Conservation (phyloP, 1,140 invertebrate species). For the Trissolcus basalis region DNA sequence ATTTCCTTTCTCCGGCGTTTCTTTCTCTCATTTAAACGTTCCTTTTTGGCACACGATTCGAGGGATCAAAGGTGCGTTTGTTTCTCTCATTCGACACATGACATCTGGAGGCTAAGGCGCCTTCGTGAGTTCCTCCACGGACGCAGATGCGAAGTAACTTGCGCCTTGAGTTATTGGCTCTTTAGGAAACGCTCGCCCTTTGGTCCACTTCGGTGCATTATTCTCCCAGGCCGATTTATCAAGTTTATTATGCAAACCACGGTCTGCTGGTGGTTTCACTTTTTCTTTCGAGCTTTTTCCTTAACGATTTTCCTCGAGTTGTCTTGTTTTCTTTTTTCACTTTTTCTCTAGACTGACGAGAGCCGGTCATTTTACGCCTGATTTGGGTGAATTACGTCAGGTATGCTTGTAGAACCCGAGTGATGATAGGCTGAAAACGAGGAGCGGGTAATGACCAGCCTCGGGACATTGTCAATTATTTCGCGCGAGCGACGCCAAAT, state of each 20-base stretch:
- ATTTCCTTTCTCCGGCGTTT: conserved; percentile 38
- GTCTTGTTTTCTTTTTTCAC: conserved; percentile 1
- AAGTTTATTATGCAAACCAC: conserved; percentile 24
- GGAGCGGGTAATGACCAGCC: conserved; percentile 8
- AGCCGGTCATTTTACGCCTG: conserved; percentile 10
- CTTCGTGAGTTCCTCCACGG: conserved; percentile 28
- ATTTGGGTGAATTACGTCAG: conserved; percentile 7
- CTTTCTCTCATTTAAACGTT: conserved; percentile 43
- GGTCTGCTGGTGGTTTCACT: neutral
- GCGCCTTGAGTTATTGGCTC: conserved; percentile 59
- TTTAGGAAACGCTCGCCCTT: conserved; percentile 50
- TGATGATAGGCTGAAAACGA: conserved; percentile 17
- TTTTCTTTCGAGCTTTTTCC: conserved; percentile 1
- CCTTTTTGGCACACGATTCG: conserved; percentile 37
- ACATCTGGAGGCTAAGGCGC: conserved; percentile 63
- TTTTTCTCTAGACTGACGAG: neutral
- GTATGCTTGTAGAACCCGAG: neutral
- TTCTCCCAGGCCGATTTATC: conserved; percentile 31
- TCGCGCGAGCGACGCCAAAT: conserved; percentile 4
- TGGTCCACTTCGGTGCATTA: conserved; percentile 38
- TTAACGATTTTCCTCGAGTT: neutral
- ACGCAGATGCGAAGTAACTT: conserved; percentile 64
- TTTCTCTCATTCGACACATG: conserved; percentile 57
- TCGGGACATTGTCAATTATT: conserved; percentile 8
- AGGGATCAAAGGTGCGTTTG: conserved; percentile 46